Evolutionary conservation across 2,113 vertebrate species (phyloP).

Genomic region (Petrocephalus zakoni): DNA sequence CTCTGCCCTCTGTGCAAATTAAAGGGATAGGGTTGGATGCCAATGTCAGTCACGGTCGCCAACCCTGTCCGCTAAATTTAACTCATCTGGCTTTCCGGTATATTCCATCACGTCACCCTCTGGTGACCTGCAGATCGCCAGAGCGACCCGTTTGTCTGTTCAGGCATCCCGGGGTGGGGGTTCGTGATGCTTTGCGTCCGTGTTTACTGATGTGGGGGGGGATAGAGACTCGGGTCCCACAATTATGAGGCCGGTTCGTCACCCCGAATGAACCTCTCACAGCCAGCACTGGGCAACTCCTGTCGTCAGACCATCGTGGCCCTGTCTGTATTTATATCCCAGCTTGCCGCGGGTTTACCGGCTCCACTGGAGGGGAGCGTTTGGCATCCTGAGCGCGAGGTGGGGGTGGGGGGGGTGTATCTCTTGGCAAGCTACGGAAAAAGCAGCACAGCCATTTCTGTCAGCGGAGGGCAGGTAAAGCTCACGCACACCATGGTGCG

Average conservation of each 20-base stretch:
- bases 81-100: not conserved
- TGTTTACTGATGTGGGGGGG: not conserved
- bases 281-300: conserved; percentile 26
- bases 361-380: not conserved
- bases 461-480: not conserved
- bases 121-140: not conserved
- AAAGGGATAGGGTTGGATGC: not conserved
- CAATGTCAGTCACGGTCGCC: not conserved
- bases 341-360: not conserved
- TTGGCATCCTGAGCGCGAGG: not conserved
- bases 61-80: not conserved
- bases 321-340: conserved; percentile 12
- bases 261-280: conserved; percentile 23
- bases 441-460: not conserved
- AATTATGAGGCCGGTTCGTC: not conserved
- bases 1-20: not conserved
- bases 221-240: not conserved
- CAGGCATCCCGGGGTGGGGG: not conserved
- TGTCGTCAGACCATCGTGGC: not conserved
- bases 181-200: not conserved
- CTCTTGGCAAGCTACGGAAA: not conserved
- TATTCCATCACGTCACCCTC: not conserved
- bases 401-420: not conserved
- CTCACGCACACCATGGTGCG: not conserved
- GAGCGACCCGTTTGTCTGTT: not conserved